Conservation (phyloP, 2,797 vertebrate genomes). For the Lithobates pipiens region DNA sequence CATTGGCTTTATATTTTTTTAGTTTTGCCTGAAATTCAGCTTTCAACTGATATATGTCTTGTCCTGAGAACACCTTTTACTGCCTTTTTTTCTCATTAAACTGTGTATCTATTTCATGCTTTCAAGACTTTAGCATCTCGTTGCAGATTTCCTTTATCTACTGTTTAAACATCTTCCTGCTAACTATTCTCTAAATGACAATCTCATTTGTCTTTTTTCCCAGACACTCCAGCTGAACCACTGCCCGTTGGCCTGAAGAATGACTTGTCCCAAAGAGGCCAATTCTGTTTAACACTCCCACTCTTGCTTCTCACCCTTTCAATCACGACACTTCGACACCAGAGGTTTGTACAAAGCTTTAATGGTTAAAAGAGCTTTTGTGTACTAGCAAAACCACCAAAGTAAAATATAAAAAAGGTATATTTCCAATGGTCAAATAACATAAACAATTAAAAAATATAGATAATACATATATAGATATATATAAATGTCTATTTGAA, state of each 20-base stretch:
- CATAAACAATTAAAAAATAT: constrained; percentile 67
- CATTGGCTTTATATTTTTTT: too few species aligned
- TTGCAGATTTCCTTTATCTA: neutral
- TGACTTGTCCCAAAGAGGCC: neutral
- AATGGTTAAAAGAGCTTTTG: constrained; percentile 55
- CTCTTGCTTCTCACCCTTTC: neutral
- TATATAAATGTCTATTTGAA: constrained; percentile 77
- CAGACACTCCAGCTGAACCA: neutral
- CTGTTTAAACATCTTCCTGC: constrained; percentile 5
- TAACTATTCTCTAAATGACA: constrained; percentile 1
- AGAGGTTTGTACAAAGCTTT: constrained; percentile 52
- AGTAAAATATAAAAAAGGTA: constrained; percentile 52
- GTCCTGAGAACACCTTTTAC: neutral
- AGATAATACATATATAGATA: constrained; percentile 65
- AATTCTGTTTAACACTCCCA: constrained; percentile 11
- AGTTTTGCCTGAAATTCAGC: too few species aligned
- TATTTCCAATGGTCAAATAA: constrained; percentile 63
- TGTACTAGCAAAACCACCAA: constrained; percentile 49
- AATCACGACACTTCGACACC: neutral
- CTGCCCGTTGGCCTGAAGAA: neutral
- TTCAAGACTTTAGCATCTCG: neutral
- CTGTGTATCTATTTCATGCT: constrained; percentile 1
- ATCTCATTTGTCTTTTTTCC: neutral
- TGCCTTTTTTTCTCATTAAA: neutral
- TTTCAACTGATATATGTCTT: constrained; percentile 20